phyloP scores from a whole-genome alignment of 2,797 vertebrate species.

The Mareca strepera region DNA sequence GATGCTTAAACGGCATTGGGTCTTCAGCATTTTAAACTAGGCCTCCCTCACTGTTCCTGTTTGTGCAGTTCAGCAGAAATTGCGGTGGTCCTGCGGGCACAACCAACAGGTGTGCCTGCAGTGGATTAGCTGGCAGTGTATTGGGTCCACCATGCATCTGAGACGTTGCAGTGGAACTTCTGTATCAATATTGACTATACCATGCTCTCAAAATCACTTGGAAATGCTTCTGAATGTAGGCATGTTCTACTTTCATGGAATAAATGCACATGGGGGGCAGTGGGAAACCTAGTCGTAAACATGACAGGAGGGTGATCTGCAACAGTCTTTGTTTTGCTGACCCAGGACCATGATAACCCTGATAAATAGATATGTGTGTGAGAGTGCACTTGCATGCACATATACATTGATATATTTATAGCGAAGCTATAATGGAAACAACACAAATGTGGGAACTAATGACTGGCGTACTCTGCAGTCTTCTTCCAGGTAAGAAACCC shows the following conservation, averaged over 20 bases:
- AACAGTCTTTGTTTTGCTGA: neutral
- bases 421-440: neutral
- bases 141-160: neutral
- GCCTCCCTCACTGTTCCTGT: accelerated
- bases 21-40: neutral
- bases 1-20: neutral
- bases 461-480: neutral
- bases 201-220: neutral
- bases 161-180: neutral
- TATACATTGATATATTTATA: neutral
- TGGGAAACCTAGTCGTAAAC: neutral
- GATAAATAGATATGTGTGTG: too few relatives aligned
- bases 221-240: neutral
- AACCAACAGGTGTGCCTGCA: neutral
- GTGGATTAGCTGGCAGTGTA: neutral
- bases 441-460: neutral
- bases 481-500: neutral
- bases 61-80: neutral
- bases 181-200: neutral
- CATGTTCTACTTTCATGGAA: neutral
- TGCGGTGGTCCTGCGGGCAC: neutral
- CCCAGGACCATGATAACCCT: neutral
- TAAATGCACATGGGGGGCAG: neutral
- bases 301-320: neutral
- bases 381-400: neutral